These are phyloP conservation scores for Cephalopachus bancanus DNA, from an alignment of 2,797 vertebrate genomes.

Conservation along the genomic window DNA sequence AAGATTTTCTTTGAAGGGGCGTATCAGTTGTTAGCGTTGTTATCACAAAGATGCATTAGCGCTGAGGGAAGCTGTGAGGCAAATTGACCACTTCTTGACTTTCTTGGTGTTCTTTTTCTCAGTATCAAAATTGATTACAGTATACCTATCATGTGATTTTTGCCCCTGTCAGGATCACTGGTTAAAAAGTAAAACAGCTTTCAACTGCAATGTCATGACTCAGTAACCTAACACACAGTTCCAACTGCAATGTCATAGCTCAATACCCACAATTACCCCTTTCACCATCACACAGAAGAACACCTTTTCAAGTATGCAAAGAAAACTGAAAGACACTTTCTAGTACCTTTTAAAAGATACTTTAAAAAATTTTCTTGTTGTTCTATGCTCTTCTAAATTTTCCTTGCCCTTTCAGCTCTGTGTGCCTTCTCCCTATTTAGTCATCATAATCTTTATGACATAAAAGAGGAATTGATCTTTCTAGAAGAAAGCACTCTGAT, in stretches of 20 bases:
- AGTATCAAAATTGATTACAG: neutral
- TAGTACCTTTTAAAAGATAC: neutral
- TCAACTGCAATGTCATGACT: neutral
- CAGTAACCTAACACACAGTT: neutral
- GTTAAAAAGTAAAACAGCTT: neutral
- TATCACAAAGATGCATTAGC: neutral
- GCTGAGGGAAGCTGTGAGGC: neutral
- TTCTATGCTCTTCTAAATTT: neutral
- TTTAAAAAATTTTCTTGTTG: neutral
- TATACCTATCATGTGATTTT: neutral
- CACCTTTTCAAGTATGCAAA: neutral
- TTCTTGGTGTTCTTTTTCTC: neutral
- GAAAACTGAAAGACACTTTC: neutral
- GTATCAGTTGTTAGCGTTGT: neutral
- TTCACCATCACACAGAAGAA: neutral
- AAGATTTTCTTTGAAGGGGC: neutral
- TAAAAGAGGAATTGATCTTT: slow-evolving; percentile 43
- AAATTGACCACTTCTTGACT: neutral
- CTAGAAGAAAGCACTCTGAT: slow-evolving; percentile 24
- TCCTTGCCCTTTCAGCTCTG: neutral
- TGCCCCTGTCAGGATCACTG: neutral
- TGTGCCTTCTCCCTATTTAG: neutral
- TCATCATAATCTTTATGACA: neutral
- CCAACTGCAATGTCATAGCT: neutral
- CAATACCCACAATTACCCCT: neutral